Evolutionary conservation across 1,140 invertebrate genomes (phyloP).

Genomic region (Lucilia sericata): DNA sequence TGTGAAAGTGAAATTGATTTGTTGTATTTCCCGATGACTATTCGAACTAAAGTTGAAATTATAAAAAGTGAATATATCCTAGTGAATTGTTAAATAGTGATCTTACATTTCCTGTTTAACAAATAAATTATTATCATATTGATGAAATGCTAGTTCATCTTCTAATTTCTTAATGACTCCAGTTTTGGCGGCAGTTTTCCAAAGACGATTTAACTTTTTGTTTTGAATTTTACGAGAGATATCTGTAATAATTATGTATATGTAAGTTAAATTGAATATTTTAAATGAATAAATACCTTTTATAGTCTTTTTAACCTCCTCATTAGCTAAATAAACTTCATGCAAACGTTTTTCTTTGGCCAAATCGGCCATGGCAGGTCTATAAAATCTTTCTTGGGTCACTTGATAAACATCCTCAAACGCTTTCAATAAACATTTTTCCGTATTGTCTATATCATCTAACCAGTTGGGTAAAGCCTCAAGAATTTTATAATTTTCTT

Average conservation of each 20-base stretch:
- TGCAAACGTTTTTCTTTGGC: slow-evolving; percentile 46
- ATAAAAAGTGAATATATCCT: background rate
- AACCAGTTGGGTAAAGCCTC: slow-evolving; percentile 43
- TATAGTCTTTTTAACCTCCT: slow-evolving; percentile 38
- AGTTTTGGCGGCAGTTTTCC: slow-evolving; percentile 46
- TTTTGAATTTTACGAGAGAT: slow-evolving; percentile 40
- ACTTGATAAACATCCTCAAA: slow-evolving; percentile 39
- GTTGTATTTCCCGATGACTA: slow-evolving; percentile 38
- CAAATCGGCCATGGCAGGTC: slow-evolving; percentile 43
- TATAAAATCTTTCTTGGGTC: slow-evolving; percentile 35
- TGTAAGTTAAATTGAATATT: background rate
- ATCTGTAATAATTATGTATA: slow-evolving; percentile 32
- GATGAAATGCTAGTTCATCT: slow-evolving; percentile 47
- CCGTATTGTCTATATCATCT: slow-evolving; percentile 8
- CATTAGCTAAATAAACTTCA: slow-evolving; percentile 46
- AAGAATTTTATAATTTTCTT: slow-evolving; percentile 44
- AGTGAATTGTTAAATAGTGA: background rate
- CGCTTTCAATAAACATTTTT: slow-evolving; percentile 39
- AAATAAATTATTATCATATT: slow-evolving; percentile 49
- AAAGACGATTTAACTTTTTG: slow-evolving; percentile 42
- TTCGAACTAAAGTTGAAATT: slow-evolving; percentile 33
- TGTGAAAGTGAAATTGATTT: slow-evolving; percentile 34
- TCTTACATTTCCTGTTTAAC: slow-evolving; percentile 49
- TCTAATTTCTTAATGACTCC: slow-evolving; percentile 47
- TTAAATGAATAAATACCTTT: background rate